Evolutionary conservation across 2,888 invertebrate genomes (phyloP), one percentile per base, ranked within the genome.

Genomic region (Carterocephalus palaemon): DNA sequence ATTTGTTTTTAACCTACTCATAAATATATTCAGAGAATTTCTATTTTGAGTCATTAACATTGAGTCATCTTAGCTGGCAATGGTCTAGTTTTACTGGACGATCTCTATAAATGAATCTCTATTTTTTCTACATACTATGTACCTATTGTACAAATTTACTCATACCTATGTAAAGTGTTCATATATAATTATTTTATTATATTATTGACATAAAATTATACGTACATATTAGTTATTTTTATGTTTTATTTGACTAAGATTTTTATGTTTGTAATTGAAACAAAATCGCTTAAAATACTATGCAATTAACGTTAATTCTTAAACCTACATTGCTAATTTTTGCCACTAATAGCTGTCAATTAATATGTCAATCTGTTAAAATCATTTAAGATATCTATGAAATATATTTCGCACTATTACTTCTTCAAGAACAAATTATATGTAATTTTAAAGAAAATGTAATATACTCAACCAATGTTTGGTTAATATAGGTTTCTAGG

Each of bases 101-200:
- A 81, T 82, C 80, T 86, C 84, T 82, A 75, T 72, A 77, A 82
- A 80, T 80, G 81, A 85, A 84, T 83, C 83, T 85, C 83, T 86
- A 86, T 86, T 86, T 86, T 86, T 86, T 84, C 86, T 85, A 86
- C 84, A 82, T 75, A 76, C 81, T 83, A 81, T 79, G 81, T 80
- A 62, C 62, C 62, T 62, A 79, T 82, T 80, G 79, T 84, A 85
- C 80, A 86, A 82, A 84, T 76, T 75, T 70, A 80, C 74, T 80
- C 76, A 75, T 69, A 75, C 72, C 63, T 78, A 66, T 80, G 75
- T 80, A 75, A 83, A 83, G 80, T 83, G 77, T 84, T 82, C 79
- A 77, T 67, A 60, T 57, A 70, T 64, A 59, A 69, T 75, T 68
- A 69, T 72, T 73, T 75, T 54, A 56, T 54, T 60, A 59, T 59